Base-by-base conservation (phyloP, 2,888 invertebrate genomes). In the Ditylenchus weischeri region DNA sequence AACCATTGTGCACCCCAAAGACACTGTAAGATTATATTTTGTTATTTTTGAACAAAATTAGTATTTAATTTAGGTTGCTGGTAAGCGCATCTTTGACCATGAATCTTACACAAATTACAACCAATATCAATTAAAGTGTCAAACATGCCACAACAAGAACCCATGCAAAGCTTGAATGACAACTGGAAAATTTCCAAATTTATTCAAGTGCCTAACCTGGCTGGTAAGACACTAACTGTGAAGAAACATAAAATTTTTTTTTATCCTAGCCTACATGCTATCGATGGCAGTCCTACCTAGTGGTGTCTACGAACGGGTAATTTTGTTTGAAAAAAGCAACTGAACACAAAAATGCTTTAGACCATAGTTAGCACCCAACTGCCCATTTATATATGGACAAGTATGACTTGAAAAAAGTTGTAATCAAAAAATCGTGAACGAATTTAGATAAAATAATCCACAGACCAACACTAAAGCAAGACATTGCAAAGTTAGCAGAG, bases 131-230 rank as follows among this genome's bases (percentile, higher is more conserved):
- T 43, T 43, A 13, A 43, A 15, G 63, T 74, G 11, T 76, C 76
- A 29, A 68, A 66, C 50, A 74, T 75, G 74, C 76, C 64, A 19
- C 64, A 50, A 35, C 60, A 61, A 51, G 70, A 62, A 23, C 19
- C 63, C 23, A 48, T 69, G 23, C 48, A 63, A 21, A 51, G 48
- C 23, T 48, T 71, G 50, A 71, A 71, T 63, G 69, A 66, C n/a
- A 65, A 71, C 58, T 74, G 73, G 73, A 64, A 59, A 19, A 36
- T 75, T 23, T 71, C 74, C 19, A 62, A 74, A 11, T 73, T 73
- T 58, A 70, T 75, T 18, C 72, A 73, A 62, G 71, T 68, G n/a
- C 54, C 65, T 11, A 57, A 73, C 29, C 23, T 72, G 21, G 47
- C 35, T 57, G 48, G 19, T 35, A 43, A 38, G 6, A n/a, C 43